Percentiles rank a stretch among this genome's conserved stretches.
These are phyloP conservation scores for Cathartes aura DNA, from an alignment of 2,113 vertebrate genomes.

Conservation along the genomic window DNA sequence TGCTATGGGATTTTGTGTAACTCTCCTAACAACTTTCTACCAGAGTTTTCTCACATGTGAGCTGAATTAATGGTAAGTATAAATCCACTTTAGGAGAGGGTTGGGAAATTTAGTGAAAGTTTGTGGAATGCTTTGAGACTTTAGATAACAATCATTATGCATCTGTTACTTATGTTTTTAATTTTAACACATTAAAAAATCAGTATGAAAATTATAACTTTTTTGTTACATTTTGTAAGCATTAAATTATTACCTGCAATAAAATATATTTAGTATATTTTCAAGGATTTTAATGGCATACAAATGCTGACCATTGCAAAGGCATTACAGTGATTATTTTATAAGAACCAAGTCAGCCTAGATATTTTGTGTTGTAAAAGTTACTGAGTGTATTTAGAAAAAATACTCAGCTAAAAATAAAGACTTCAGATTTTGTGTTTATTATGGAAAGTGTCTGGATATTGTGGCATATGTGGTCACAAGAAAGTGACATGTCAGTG, in stretches of 20 bases:
- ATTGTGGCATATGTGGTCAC: neutral
- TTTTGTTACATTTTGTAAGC: fast-evolving
- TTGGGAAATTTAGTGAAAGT: neutral
- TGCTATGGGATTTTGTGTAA: neutral
- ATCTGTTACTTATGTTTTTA: neutral
- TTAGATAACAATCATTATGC: neutral
- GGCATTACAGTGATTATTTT: neutral
- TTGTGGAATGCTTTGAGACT: neutral
- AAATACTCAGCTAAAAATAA: neutral
- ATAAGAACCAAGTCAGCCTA: neutral
- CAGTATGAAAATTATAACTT: neutral
- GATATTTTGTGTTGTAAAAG: neutral
- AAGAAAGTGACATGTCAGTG: neutral
- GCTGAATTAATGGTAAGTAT: neutral
- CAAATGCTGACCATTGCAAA: neutral
- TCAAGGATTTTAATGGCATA: neutral
- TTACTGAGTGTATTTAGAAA: neutral
- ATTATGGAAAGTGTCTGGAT: neutral
- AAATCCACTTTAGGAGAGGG: neutral
- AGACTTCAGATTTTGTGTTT: neutral
- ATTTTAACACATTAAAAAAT: neutral
- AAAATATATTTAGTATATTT: neutral
- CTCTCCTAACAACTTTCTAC: neutral
- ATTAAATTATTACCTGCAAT: neutral
- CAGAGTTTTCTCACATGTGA: neutral